Base-by-base conservation (phyloP, 2,113 vertebrate genomes). In the Eleginops maclovinus region DNA sequence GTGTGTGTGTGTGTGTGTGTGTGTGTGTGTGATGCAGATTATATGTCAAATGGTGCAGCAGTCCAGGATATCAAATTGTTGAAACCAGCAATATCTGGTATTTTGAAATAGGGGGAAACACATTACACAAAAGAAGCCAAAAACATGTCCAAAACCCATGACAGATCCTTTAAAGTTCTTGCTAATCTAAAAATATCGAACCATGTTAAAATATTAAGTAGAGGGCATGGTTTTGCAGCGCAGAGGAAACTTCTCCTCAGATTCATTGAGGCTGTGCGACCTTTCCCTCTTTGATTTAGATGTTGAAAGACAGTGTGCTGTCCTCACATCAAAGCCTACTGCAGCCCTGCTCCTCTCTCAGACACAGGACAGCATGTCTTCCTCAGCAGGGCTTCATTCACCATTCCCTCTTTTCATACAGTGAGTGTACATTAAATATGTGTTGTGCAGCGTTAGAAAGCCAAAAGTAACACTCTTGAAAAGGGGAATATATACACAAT, bases 231-330 rank as follows among this genome's bases (percentile, higher is more conserved):
- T 43, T 61, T 76, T 22, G 75, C 53, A 43, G 80, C 4, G 59
- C 68, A 41, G 60, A 40, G 46, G 40, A 70, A 83, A 79, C 83
- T 77, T 81, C 55, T 72, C 58, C 56, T 75, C 40, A 2, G 16
- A 74, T 69, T 83, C 81, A 75, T 79, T 46, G 81, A 84, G 78
- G 78, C 68, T 80, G 68, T 9, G 78, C 43, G 56, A 74, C 64
- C 75, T 79, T 84, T 69, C 41, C 72, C 47, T 46, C 83, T 88
- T 82, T 86, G 74, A 86, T 79, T 86, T 1, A 81, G 84, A 89
- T 86, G 83, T 53, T 88, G 56, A 89, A 81, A 88, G 85, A 89
- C 82, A 77, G 79, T 47, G 60, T 65, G 59, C 75, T 28, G 75
- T 81, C 81, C 75, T 81, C 49, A 67, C 79, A 83, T 85, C 72